These are phyloP conservation scores for Syrrhaptes paradoxus DNA, from an alignment of 2,113 vertebrate genomes.

Conservation along the genomic window DNA sequence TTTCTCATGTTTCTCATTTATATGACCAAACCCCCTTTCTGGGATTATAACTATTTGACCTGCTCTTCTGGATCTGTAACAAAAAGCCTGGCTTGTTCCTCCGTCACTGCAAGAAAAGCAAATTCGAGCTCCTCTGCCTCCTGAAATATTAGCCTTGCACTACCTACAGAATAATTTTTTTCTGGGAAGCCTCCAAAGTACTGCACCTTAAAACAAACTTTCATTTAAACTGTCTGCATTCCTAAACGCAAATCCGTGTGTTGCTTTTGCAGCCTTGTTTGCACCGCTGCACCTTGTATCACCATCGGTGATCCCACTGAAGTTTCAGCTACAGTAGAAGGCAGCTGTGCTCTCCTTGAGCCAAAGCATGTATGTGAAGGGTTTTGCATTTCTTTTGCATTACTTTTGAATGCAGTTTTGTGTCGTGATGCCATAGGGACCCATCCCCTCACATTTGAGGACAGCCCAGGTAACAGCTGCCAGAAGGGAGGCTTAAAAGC, in stretches of 20 bases:
- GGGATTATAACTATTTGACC: neutral
- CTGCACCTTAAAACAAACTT: neutral
- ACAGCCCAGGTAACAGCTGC: neutral
- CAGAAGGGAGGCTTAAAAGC: neutral
- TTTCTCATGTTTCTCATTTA: neutral
- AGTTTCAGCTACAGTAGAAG: neutral
- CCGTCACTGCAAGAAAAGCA: neutral
- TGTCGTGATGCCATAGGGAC: neutral
- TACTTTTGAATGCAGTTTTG: neutral
- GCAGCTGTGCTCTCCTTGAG: neutral
- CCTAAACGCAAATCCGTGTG: neutral
- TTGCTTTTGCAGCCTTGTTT: neutral
- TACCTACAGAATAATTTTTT: neutral
- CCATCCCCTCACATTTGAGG: neutral
- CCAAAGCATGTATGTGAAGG: neutral
- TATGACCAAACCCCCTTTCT: neutral
- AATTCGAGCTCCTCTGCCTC: neutral
- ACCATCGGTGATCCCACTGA: neutral
- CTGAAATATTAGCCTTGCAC: neutral
- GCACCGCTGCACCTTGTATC: neutral
- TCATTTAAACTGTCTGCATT: neutral
- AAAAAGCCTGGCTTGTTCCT: neutral
- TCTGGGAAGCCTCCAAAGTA: neutral
- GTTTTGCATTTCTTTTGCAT: neutral
- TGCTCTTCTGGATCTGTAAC: neutral